A percentile compares a stretch with the other conserved stretches of the same genome.
Conservation (phyloP, 2,888 invertebrate genomes). For the Noctua fimbriata region DNA sequence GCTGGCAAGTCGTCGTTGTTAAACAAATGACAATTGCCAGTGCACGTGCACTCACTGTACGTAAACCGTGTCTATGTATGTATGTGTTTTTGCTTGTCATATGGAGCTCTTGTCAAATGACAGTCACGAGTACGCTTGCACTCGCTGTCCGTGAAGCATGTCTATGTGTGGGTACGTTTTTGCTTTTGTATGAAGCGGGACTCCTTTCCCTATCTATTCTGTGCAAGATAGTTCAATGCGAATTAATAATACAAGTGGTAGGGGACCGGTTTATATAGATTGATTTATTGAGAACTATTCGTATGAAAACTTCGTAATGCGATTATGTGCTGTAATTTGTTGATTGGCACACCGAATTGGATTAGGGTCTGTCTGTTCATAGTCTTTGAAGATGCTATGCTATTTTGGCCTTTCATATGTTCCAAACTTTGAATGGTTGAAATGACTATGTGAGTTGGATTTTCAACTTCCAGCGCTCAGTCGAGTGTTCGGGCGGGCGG, state of each 20-base stretch:
- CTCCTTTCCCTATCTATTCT: slow-evolving; percentile 15
- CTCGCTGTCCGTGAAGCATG: background rate
- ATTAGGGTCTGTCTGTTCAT: slow-evolving; percentile 28
- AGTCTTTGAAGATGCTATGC: slow-evolving; percentile 30
- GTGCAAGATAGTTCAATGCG: slow-evolving; percentile 43
- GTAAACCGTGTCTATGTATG: background rate
- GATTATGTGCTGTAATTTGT: slow-evolving; percentile 51
- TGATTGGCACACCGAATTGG: slow-evolving; percentile 50
- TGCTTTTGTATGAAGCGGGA: background rate
- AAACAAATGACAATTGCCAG: background rate
- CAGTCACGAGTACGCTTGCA: background rate
- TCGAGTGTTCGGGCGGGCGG: too few relatives aligned
- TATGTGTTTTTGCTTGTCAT: background rate
- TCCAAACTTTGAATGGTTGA: background rate
- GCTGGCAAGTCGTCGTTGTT: background rate
- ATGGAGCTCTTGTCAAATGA: background rate
- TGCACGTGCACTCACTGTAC: background rate
- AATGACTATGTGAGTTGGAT: background rate
- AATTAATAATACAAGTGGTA: slow-evolving; percentile 60
- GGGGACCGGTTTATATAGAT: slow-evolving; percentile 58
- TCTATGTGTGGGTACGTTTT: background rate
- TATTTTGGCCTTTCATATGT: background rate
- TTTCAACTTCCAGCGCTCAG: background rate
- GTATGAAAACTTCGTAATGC: slow-evolving; percentile 61
- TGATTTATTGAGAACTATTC: slow-evolving; percentile 59